Evolutionary conservation across 2,113 vertebrate species (phyloP).

Genomic region (Brevimyrus niger): DNA sequence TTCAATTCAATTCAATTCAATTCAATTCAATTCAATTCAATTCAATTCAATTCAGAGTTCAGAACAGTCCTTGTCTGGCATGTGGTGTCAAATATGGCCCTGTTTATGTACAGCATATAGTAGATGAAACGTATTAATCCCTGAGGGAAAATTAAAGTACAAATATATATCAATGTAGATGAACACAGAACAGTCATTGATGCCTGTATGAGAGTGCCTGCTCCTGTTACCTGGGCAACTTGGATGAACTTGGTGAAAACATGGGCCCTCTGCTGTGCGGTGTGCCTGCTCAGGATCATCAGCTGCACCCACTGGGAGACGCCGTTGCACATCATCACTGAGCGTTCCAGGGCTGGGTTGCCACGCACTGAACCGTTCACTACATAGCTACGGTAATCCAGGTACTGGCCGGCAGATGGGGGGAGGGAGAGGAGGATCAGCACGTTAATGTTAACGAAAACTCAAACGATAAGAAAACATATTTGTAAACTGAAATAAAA

Average conservation of each 20-base stretch:
- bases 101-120: neutral
- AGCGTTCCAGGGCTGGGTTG: conserved; percentile 72
- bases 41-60: neutral
- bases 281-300: conserved; percentile 86
- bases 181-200: neutral
- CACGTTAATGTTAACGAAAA: neutral
- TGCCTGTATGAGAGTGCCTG: neutral
- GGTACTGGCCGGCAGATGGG: conserved; percentile 52
- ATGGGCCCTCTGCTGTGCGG: conserved; percentile 76
- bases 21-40: neutral
- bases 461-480: neutral
- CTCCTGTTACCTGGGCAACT: conserved; percentile 71
- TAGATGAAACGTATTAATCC: neutral
- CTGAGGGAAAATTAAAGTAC: neutral
- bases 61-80: neutral
- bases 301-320: conserved; percentile 90
- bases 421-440: neutral
- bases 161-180: neutral
- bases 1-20: neutral
- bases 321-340: conserved; percentile 80
- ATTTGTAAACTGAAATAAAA: neutral
- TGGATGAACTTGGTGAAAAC: conserved; percentile 86
- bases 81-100: neutral
- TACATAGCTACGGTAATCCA: conserved; percentile 80
- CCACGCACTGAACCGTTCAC: conserved; percentile 70